Percentiles rank a stretch among this genome's conserved stretches.
Conservation (phyloP, 2,888 invertebrate species). For the Germaria angustata region DNA sequence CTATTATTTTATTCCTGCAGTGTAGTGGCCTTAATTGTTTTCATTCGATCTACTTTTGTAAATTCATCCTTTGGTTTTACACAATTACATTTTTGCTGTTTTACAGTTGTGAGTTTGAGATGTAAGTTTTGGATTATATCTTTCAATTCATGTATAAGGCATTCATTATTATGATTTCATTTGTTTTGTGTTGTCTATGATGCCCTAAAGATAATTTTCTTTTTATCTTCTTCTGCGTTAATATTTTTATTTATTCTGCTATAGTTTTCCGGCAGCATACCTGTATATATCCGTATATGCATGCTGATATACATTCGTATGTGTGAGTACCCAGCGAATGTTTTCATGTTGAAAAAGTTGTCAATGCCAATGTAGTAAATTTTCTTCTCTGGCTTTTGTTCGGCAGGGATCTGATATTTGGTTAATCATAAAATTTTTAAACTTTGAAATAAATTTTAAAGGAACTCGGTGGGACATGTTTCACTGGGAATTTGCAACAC, state of each 20-base stretch:
- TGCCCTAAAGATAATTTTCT: slow-evolving; percentile 51
- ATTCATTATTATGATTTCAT: slow-evolving; percentile 57
- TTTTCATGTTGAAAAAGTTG: too few relatives aligned
- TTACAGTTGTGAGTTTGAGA: neutral
- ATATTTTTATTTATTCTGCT: slow-evolving; percentile 23
- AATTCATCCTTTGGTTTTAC: neutral
- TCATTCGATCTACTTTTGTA: neutral
- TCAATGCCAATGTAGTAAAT: too few relatives aligned
- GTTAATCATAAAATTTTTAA: too few relatives aligned
- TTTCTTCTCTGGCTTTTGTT: too few relatives aligned
- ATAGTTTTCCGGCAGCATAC: slow-evolving; percentile 3
- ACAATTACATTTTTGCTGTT: neutral
- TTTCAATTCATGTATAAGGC: slow-evolving; percentile 35
- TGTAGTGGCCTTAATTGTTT: neutral
- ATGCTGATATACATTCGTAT: neutral
- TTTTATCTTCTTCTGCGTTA: slow-evolving; percentile 13
- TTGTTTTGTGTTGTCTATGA: slow-evolving; percentile 50
- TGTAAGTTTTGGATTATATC: slow-evolving; percentile 19
- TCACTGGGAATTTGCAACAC: too few relatives aligned
- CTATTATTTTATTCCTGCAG: neutral
- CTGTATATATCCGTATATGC: neutral
- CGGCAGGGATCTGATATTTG: too few relatives aligned
- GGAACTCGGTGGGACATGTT: too few relatives aligned
- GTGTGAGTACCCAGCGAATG: too few relatives aligned
- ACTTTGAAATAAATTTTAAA: too few relatives aligned